Evolutionary conservation across 2,888 invertebrate species (phyloP), one percentile per base, ranked within the genome.

Genomic region (Hofmannophila pseudospretella): DNA sequence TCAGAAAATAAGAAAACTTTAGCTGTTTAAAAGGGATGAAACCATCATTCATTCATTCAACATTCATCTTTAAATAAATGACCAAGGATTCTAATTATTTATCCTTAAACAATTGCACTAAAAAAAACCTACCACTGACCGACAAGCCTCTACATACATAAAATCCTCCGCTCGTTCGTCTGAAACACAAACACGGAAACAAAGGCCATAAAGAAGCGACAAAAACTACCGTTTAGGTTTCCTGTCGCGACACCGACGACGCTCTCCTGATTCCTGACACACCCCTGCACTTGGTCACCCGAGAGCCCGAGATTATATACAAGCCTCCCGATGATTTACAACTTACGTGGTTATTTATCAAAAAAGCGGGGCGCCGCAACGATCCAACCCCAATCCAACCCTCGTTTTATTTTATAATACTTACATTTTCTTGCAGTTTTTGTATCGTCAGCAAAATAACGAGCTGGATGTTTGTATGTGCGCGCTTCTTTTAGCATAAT

Each of bases 311-410:
- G n/a, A n/a, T 23, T 39, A 39, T 32, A 28, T 12, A 41, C 35
- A 9, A 29, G 26, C 45, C 51, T 48, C 41, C 47, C 49, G 41
- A 59, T 70, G 74, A 77, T 76, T 72, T 76, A 76, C 75, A 63
- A 58, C 65, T 62, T 60, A 45, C 48, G 45, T 45, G 65, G 68
- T 65, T 72, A 74, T 79, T 76, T 76, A 76, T 76, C 73, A 77
- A 79, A 75, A 61, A 66, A 62, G 62, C 52, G 54, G 54, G 61
- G 61, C 58, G 50, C 54, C 38, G 43, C 42, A 20, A 8, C 8
- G 22, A 22, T 5, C 19, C 7, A n/a, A n/a, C n/a, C n/a, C n/a
- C n/a, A n/a, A n/a, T n/a, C n/a, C n/a, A 20, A 20, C 23, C 23
- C 23, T 23, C 30, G 12, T 22, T 12, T 32, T 32, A n/a, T n/a